phyloP scores from a whole-genome alignment of 1,140 invertebrate species.

The Rhyacophila brunnea region DNA sequence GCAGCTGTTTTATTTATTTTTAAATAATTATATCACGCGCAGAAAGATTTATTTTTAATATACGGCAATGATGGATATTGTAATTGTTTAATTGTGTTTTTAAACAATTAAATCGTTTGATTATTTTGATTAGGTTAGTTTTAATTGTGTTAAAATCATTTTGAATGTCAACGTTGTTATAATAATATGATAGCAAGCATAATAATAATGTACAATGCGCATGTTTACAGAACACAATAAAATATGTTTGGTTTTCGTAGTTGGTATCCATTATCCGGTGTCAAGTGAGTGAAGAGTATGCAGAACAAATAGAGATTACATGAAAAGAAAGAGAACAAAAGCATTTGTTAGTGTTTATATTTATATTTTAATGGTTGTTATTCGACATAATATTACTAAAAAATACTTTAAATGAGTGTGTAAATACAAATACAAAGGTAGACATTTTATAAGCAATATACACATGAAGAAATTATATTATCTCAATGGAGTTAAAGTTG shows the following conservation, averaged over 20 bases:
- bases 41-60: neutral
- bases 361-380: neutral
- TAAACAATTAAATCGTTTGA: neutral
- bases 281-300: constrained; percentile 31
- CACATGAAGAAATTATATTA: no score
- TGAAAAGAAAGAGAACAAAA: constrained; percentile 59
- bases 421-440: no score
- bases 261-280: constrained; percentile 16
- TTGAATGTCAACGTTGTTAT: constrained; percentile 7
- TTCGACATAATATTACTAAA: no score
- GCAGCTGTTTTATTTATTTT: constrained; percentile 64
- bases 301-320: constrained; percentile 46
- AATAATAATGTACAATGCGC: constrained; percentile 28
- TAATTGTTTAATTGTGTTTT: neutral
- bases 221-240: constrained; percentile 16
- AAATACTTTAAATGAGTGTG: no score
- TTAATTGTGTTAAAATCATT: neutral
- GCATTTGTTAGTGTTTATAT: constrained; percentile 52
- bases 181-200: constrained; percentile 12
- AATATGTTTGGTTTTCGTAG: constrained; percentile 8
- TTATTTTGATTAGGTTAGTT: neutral
- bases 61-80: no score
- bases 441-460: no score
- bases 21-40: neutral
- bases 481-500: no score